Conservation (phyloP, 2,113 vertebrate species). For the Archilochus colubris region DNA sequence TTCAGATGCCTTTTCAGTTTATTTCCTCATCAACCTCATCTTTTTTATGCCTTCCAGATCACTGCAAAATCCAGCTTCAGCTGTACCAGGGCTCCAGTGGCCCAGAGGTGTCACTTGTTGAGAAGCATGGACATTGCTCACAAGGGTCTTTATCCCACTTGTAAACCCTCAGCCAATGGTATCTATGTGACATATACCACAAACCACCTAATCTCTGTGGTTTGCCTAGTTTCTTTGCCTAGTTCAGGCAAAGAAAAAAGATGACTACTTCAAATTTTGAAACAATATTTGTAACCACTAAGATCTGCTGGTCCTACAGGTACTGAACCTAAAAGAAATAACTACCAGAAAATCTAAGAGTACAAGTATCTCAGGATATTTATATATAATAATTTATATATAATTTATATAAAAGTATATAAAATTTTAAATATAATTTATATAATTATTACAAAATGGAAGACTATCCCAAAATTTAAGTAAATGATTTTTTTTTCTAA, state of each 20-base stretch:
- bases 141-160: not conserved
- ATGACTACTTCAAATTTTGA: not conserved
- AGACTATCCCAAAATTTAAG: not conserved
- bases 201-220: not conserved
- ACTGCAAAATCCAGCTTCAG: not conserved
- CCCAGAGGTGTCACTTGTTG: not conserved
- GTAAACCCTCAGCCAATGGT: not conserved
- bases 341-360: not conserved
- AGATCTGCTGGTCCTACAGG: not conserved
- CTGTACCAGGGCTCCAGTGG: not conserved
- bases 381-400: no score
- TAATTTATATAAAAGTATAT: no score
- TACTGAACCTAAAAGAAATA: not conserved
- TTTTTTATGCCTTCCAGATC: not conserved
- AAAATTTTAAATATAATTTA: no score
- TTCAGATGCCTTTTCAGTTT: not conserved
- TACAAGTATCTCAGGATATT: slow-evolving; percentile 5
- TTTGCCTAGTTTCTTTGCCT: no score
- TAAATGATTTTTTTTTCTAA: not conserved
- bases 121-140: not conserved
- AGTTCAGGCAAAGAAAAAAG: not conserved
- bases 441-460: slow-evolving; percentile 5
- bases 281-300: not conserved
- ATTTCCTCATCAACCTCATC: not conserved
- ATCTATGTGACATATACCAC: no score